A percentile compares a stretch with the other conserved stretches of the same genome.
These are phyloP conservation scores for Helostoma temminkii DNA, from an alignment of 2,797 vertebrate species.

Conservation along the genomic window DNA sequence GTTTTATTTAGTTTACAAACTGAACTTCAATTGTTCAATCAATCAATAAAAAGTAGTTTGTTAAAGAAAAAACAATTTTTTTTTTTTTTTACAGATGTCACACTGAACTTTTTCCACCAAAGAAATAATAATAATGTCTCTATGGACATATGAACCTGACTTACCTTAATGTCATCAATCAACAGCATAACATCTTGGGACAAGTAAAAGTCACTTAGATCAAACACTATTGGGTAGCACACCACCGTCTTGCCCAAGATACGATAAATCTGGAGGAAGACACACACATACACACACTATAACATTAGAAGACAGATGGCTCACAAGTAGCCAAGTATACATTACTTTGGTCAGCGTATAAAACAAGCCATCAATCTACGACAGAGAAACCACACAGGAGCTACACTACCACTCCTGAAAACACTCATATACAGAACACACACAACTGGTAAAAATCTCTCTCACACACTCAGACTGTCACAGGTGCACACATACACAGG, in stretches of 20 bases:
- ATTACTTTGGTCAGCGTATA: conserved; percentile 66
- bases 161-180: conserved; percentile 99
- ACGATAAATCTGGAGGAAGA: conserved; percentile 91
- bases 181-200: conserved; percentile 98
- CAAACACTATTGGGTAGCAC: conserved; percentile 98
- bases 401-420: conserved; percentile 31
- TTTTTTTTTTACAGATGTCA: conserved; percentile 16
- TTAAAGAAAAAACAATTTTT: background rate
- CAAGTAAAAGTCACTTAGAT: conserved; percentile 99
- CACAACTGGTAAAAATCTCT: conserved; percentile 27
- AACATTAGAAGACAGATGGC: conserved; percentile 74
- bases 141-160: conserved; percentile 30
- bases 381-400: conserved; percentile 40
- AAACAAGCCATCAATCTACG: conserved; percentile 73
- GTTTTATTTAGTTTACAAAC: background rate
- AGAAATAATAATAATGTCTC: conserved; percentile 12
- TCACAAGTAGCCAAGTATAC: conserved; percentile 59
- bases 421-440: conserved; percentile 20
- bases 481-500: conserved; percentile 7
- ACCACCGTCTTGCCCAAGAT: conserved; percentile 98
- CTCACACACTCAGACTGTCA: conserved; percentile 29
- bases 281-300: conserved; percentile 27
- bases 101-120: background rate
- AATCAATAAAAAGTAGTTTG: background rate
- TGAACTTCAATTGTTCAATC: background rate